Base-by-base conservation (phyloP, 2,888 invertebrate genomes). In the Lissocephala sabroskyi region DNA sequence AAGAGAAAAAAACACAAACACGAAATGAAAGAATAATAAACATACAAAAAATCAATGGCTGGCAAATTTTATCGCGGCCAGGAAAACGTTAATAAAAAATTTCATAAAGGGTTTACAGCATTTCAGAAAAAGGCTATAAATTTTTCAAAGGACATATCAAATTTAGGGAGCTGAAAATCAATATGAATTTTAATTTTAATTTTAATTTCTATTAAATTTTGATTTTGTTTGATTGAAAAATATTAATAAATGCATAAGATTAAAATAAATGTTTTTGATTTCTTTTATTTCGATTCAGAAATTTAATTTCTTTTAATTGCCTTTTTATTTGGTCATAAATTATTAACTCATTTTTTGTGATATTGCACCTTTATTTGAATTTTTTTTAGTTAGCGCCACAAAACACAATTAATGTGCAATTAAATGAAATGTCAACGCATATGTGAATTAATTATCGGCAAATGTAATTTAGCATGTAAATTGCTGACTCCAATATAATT, bases 371-470 rank as follows among this genome's bases (percentile, higher is more conserved):
- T n/a, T n/a, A n/a, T n/a, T n/a, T n/a, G n/a, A n/a, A n/a, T n/a
- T n/a, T 26, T 9, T 26, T 26, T 26, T 9, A n/a, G n/a, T n/a
- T n/a, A n/a, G n/a, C n/a, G n/a, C n/a, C 3, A 39, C 41, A 51
- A 59, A 59, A 43, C 41, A 49, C 59, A 45, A 66, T 71, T 60
- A 63, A 67, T 71, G 35, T 52, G 23, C 58, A 52, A 63, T 63
- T 66, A 71, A 71, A 66, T 60, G 40, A 48, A 59, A 29, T 32
- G 50, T 35, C 32, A 40, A 26, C 32, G 19, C 37, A n/a, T 40
- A 26, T 29, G n/a, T 16, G 10, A 16, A 41, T 41, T 41, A 16
- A 41, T 29, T 17, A 29, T 23, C 11, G 18, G 11, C 11, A 7
- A 23, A 23, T 23, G 14, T 16, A 35, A 17, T 35, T 35, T 35